Conservation (phyloP, 1,140 invertebrate species). For the Drosophila bocki region DNA sequence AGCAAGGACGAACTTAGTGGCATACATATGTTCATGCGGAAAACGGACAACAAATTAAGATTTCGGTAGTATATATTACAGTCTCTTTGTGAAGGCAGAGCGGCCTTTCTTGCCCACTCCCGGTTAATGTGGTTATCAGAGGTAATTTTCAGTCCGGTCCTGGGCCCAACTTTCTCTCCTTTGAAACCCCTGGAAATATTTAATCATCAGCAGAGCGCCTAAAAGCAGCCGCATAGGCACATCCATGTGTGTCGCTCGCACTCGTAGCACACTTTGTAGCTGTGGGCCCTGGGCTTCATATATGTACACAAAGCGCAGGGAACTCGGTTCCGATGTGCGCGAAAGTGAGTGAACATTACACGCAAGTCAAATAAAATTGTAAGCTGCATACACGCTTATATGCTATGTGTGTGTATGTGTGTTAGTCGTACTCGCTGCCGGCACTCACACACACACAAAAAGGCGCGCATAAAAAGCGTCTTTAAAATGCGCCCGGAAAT, state of each 20-base stretch:
- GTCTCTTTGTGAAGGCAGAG: background rate
- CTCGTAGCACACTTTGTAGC: constrained; percentile 30
- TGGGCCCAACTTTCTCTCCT: background rate
- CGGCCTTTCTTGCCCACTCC: background rate
- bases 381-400: constrained; percentile 31
- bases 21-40: constrained; percentile 16
- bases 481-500: constrained; percentile 78
- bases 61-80: constrained; percentile 3
- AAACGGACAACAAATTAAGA: constrained; percentile 32
- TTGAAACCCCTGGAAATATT: constrained; percentile 50
- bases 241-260: constrained; percentile 11
- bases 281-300: constrained; percentile 6
- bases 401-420: constrained; percentile 1
- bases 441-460: constrained; percentile 66
- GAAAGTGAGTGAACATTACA: constrained; percentile 69
- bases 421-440: constrained; percentile 26
- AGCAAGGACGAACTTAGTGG: constrained; percentile 5
- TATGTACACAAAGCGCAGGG: constrained; percentile 3
- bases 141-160: background rate
- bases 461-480: constrained; percentile 75
- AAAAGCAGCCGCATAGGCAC: constrained; percentile 52
- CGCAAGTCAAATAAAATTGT: constrained; percentile 79
- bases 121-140: constrained; percentile 6
- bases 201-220: constrained; percentile 38
- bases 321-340: constrained; percentile 29